Base-by-base conservation (phyloP, 2,113 vertebrate genomes). In the Ctenodactylus gundi region DNA sequence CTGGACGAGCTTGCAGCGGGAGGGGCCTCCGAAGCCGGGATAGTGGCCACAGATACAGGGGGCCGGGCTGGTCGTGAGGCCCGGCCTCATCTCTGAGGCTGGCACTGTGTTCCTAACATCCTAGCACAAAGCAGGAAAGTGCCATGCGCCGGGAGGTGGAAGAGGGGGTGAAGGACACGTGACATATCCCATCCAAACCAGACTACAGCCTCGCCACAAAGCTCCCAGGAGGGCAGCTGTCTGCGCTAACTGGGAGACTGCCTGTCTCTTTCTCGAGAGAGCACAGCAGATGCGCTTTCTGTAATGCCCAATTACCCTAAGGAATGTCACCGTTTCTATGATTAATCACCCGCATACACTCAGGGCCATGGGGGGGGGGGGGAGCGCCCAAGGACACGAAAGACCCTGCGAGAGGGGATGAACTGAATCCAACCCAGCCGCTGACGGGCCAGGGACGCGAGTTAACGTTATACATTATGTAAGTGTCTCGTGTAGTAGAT, bases 261-360 rank as follows among this genome's bases (percentile, higher is more conserved):
- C 58, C 91, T 72, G 75, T 15, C 65, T 46, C 68, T 87, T 57
- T 68, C 90, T 51, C 36, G 25, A 90, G 84, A 97, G 95, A 81
- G 55, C 86, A 84, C 80, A 89, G 80, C 87, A 97, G 90, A 93
- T 82, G 76, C 92, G 93, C 91, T 93, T 64, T 88, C 84, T 29
- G 55, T 70, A 67, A 72, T 60, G 76, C 68, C 86, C 82, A 92
- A 88, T 96, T 77, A 94, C 58, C 92, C 89, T 75, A 67, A 92
- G 68, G 67, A 92, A 92, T 51, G 44, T 73, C 91, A 78, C 89
- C 41, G 53, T 95, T 88, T 93, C 91, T 93, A 88, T 95, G 95
- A 96, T 94, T 95, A 92, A 95, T 96, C 92, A 86, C 91, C 72
- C 57, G 57, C 77, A 44, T 57, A 51, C 9, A 62, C 67, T 82